These are phyloP conservation scores for Sisyra terminalis DNA, from an alignment of 2,888 invertebrate genomes.

Conservation along the genomic window DNA sequence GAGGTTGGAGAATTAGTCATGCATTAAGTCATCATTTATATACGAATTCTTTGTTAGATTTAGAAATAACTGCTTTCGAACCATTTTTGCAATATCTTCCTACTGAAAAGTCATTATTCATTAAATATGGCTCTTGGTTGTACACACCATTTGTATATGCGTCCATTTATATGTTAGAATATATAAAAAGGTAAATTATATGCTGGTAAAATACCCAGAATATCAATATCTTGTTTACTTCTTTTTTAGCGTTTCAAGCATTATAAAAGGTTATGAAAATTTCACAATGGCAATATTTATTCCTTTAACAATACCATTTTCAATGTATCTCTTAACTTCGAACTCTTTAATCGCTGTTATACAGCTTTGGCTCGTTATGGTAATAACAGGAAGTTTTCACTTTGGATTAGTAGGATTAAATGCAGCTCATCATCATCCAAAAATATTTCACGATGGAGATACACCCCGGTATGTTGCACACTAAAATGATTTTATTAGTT, in stretches of 20 bases:
- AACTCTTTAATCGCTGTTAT: conserved; percentile 23
- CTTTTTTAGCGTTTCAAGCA: neutral
- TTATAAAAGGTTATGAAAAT: neutral
- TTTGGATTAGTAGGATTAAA: conserved; percentile 49
- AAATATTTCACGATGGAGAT: conserved; percentile 66
- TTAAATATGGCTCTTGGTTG: conserved; percentile 33
- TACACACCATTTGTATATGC: conserved; percentile 27
- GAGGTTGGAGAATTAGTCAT: conserved; percentile 61
- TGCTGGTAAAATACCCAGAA: no score
- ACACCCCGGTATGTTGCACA: conserved; percentile 38
- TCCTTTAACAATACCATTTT: conserved; percentile 13
- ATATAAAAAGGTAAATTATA: neutral
- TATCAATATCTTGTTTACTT: no score
- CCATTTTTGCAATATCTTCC: conserved; percentile 53
- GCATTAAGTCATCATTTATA: conserved; percentile 63
- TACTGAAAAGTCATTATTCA: conserved; percentile 30
- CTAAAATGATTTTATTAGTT: neutral
- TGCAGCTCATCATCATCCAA: conserved; percentile 67
- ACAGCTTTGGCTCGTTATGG: conserved; percentile 36
- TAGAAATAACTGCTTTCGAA: conserved; percentile 50
- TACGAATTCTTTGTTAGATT: conserved; percentile 59
- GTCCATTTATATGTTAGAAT: neutral
- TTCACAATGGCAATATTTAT: conserved; percentile 10
- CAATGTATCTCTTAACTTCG: conserved; percentile 16
- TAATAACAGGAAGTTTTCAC: conserved; percentile 36